Percentiles rank a stretch among this genome's conserved stretches.
Evolutionary conservation across 1,140 invertebrate genomes (phyloP).

Genomic region (Diabrotica undecimpunctata): DNA sequence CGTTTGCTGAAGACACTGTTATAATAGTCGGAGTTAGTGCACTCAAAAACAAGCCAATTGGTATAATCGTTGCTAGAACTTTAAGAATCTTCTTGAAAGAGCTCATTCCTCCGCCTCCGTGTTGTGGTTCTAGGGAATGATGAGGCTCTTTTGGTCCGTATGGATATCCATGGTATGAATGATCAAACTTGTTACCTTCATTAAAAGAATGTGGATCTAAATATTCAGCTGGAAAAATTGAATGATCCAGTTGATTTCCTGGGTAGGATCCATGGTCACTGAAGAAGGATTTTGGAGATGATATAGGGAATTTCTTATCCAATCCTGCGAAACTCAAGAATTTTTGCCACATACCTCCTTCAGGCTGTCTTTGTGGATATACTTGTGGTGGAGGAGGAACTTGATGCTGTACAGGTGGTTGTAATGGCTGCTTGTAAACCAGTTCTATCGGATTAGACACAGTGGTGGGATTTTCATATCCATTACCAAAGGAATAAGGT

Average conservation of each 20-base stretch:
- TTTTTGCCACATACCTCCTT: conserved; percentile 1
- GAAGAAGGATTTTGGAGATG: conserved; percentile 14
- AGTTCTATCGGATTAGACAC: too few species aligned
- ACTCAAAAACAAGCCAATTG: conserved; percentile 55
- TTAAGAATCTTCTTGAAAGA: conserved; percentile 53
- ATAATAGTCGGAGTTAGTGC: conserved; percentile 55
- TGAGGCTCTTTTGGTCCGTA: not conserved
- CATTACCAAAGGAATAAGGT: too few species aligned
- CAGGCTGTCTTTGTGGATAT: not conserved
- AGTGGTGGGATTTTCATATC: not conserved
- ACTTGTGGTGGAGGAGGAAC: not conserved
- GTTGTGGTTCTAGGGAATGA: not conserved
- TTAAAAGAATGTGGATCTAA: not conserved
- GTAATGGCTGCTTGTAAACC: too few species aligned
- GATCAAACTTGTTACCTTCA: not conserved
- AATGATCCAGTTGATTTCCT: conserved; percentile 5
- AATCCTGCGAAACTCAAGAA: conserved; percentile 15
- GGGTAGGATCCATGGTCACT: conserved; percentile 8
- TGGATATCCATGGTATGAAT: not conserved
- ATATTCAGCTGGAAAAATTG: not conserved
- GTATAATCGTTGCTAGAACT: conserved; percentile 53
- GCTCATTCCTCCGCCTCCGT: not conserved
- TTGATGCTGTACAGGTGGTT: not conserved
- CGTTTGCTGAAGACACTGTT: conserved; percentile 47
- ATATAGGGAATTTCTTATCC: conserved; percentile 21